phyloP scores from a whole-genome alignment of 2,797 vertebrate species.

The Protonibea diacanthus region DNA sequence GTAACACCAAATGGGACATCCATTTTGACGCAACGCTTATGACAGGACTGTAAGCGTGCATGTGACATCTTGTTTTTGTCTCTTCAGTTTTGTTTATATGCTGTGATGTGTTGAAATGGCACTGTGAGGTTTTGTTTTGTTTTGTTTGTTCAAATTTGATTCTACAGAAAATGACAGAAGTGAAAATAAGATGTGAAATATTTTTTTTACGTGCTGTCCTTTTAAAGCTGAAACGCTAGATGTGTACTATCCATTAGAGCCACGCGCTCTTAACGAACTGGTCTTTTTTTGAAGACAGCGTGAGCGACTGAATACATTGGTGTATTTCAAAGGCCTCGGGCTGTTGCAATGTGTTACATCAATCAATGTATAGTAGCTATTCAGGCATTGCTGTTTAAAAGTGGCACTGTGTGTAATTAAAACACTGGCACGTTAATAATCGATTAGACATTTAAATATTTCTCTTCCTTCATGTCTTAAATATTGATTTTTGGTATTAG shows the following conservation, averaged over 20 bases:
- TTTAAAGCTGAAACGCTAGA: background rate
- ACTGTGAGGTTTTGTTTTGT: background rate
- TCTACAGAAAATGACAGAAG: background rate
- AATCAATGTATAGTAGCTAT: conserved; percentile 13
- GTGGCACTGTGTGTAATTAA: conserved; percentile 5
- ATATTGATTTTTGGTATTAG: too few relatives aligned
- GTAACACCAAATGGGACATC: conserved; percentile 9
- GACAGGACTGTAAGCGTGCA: conserved; percentile 10
- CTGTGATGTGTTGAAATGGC: background rate
- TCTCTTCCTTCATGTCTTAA: too few relatives aligned
- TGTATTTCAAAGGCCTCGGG: conserved; percentile 12
- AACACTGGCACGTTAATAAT: conserved; percentile 7
- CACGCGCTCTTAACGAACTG: conserved; percentile 6
- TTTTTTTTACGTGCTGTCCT: conserved; percentile 6
- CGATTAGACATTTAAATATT: too few relatives aligned
- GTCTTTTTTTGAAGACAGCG: background rate
- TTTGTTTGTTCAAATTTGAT: background rate
- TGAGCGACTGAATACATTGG: conserved; percentile 20
- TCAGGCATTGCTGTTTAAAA: conserved; percentile 34
- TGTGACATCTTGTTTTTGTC: conserved; percentile 2
- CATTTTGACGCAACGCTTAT: conserved; percentile 12
- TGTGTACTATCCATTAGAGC: background rate
- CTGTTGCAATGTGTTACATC: conserved; percentile 24
- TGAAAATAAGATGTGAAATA: background rate
- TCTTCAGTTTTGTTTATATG: background rate